A percentile compares a stretch with the other conserved stretches of the same genome.
These are phyloP conservation scores for Leptoteleia sp. DNA, from an alignment of 1,140 invertebrate genomes.

Conservation along the genomic window DNA sequence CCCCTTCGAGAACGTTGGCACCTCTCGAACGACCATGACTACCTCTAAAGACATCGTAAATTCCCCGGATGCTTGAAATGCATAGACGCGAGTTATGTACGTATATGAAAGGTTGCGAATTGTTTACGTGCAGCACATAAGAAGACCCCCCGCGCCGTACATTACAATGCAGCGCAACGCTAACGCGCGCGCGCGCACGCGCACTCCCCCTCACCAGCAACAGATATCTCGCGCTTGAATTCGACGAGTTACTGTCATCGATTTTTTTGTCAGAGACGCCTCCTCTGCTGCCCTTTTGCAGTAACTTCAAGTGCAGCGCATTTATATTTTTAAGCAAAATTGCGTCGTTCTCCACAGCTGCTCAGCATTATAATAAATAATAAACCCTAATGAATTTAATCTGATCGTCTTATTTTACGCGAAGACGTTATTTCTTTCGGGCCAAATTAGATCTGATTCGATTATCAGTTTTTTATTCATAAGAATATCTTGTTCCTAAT, in stretches of 20 bases:
- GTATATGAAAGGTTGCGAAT: constrained; percentile 66
- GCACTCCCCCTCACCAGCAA: constrained; percentile 36
- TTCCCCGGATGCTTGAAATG: constrained; percentile 65
- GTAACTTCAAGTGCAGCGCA: constrained; percentile 26
- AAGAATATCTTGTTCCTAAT: too few relatives aligned
- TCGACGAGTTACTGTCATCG: constrained; percentile 34
- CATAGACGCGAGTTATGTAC: constrained; percentile 67
- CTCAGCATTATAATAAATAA: too few relatives aligned
- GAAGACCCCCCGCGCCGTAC: constrained; percentile 43
- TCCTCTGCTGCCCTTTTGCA: not conserved
- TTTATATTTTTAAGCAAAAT: constrained; percentile 6
- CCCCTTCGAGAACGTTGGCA: constrained; percentile 59
- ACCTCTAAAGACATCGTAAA: constrained; percentile 67
- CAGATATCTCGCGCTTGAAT: constrained; percentile 49
- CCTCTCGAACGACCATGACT: constrained; percentile 65
- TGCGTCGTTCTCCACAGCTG: too few relatives aligned
- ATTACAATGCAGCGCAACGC: constrained; percentile 51
- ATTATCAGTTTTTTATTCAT: too few relatives aligned
- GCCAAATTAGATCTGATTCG: too few relatives aligned
- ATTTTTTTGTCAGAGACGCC: constrained; percentile 13
- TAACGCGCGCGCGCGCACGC: too few relatives aligned
- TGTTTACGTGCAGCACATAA: constrained; percentile 66
- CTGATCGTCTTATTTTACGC: too few relatives aligned
- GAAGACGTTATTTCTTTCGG: too few relatives aligned
- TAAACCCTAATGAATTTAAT: too few relatives aligned